phyloP scores from a whole-genome alignment of 2,888 invertebrate genomes.

The Stenodera caucasica region DNA sequence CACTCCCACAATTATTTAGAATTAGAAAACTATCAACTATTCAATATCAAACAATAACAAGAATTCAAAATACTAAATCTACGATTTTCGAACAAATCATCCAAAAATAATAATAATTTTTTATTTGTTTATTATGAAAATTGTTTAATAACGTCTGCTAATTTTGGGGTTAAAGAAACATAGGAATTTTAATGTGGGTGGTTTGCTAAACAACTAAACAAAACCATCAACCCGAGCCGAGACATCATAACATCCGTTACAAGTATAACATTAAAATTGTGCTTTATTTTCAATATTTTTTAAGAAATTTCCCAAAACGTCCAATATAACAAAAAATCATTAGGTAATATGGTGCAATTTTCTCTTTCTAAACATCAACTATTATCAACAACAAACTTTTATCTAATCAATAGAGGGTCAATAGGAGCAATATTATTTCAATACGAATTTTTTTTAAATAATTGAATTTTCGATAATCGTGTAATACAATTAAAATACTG shows the following conservation, averaged over 20 bases:
- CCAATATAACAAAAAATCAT: not conserved
- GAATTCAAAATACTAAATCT: too few relatives aligned
- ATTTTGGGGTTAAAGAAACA: slow-evolving; percentile 40
- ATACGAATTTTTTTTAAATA: not conserved
- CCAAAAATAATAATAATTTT: not conserved
- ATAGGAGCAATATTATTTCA: not conserved
- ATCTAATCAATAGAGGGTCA: not conserved
- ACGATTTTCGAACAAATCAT: too few relatives aligned
- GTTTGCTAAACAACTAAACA: slow-evolving; percentile 38
- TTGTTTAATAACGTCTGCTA: slow-evolving; percentile 31
- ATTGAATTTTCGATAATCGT: slow-evolving; percentile 12
- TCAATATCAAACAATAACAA: not conserved
- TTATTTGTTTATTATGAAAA: not conserved
- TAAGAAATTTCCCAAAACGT: not conserved
- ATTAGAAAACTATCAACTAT: not conserved
- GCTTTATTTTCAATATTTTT: slow-evolving; percentile 10
- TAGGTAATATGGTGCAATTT: too few relatives aligned
- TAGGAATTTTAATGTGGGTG: slow-evolving; percentile 40
- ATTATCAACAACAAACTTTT: not conserved
- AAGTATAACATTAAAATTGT: slow-evolving; percentile 18
- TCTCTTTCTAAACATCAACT: not conserved
- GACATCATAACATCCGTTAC: slow-evolving; percentile 38
- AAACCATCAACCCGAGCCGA: slow-evolving; percentile 30
- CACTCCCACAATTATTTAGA: slow-evolving; percentile 6
- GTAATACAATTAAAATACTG: slow-evolving; percentile 22